Conservation (phyloP, 1,140 invertebrate species). For the Pseudomyrmex cubaensis region DNA sequence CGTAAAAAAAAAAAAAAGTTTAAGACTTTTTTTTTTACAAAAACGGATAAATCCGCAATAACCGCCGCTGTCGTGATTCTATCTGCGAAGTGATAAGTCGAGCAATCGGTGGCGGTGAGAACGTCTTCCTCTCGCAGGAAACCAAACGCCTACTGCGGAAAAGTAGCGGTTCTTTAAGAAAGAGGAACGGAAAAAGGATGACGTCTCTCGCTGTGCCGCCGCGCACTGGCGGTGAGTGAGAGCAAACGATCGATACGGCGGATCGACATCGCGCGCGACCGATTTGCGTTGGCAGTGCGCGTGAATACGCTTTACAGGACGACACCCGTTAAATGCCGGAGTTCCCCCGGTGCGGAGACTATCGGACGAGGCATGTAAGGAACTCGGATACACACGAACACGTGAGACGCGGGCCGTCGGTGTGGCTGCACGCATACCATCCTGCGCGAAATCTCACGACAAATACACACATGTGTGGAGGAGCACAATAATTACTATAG, state of each 20-base stretch:
- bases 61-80: conserved; percentile 49
- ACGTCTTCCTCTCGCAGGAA: conserved; percentile 56
- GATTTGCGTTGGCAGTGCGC: conserved; percentile 45
- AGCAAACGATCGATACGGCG: conserved; percentile 49
- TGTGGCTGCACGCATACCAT: conserved; percentile 65
- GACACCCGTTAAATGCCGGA: conserved; percentile 83
- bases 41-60: conserved; percentile 58
- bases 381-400: conserved; percentile 72
- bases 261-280: conserved; percentile 44
- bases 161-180: conserved; percentile 39
- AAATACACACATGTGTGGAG: conserved; percentile 79
- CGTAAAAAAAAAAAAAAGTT: conserved; percentile 29
- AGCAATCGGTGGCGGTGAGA: conserved; percentile 50
- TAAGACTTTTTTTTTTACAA: conserved; percentile 30
- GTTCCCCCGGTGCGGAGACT: conserved; percentile 69
- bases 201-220: background rate
- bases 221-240: background rate
- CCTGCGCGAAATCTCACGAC: conserved; percentile 73
- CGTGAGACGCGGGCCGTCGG: conserved; percentile 49
- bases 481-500: conserved; percentile 84
- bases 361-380: conserved; percentile 80
- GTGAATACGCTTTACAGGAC: conserved; percentile 72
- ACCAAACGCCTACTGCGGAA: conserved; percentile 50
- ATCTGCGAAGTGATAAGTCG: conserved; percentile 55
- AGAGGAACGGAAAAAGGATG: conserved; percentile 38